These are phyloP conservation scores for Poeciliopsis turrubarensis DNA, from an alignment of 2,113 vertebrate species.

Conservation along the genomic window DNA sequence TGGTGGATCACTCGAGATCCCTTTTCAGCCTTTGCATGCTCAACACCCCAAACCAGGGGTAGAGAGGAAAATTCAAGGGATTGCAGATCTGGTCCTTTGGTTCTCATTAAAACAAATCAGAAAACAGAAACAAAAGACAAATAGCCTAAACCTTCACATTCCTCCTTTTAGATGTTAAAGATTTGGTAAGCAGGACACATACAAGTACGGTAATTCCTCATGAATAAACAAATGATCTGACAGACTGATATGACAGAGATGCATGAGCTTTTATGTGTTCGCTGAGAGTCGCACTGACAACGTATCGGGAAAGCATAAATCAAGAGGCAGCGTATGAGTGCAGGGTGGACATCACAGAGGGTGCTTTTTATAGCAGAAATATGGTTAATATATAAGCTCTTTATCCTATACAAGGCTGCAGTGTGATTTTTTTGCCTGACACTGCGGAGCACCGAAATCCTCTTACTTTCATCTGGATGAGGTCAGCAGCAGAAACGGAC, in stretches of 20 bases:
- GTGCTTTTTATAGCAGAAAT: conserved; percentile 44
- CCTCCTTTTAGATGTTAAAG: conserved; percentile 37
- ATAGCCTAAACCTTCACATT: background rate
- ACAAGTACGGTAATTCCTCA: conserved; percentile 26
- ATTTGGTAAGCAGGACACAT: conserved; percentile 31
- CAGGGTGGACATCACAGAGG: conserved; percentile 50
- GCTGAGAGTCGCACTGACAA: conserved; percentile 27
- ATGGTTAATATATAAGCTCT: conserved; percentile 75
- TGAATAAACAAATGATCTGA: conserved; percentile 54
- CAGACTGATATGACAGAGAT: conserved; percentile 45
- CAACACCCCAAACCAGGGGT: conserved; percentile 74
- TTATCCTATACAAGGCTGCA: conserved; percentile 68
- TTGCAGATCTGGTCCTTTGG: conserved; percentile 62
- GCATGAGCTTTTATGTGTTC: conserved; percentile 33
- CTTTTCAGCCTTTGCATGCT: conserved; percentile 68
- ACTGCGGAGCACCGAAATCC: conserved; percentile 71
- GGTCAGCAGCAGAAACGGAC: conserved; percentile 74
- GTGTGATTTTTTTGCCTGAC: conserved; percentile 68
- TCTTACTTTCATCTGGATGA: conserved; percentile 76
- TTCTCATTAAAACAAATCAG: conserved; percentile 69
- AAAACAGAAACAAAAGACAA: conserved; percentile 48
- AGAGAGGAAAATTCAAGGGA: conserved; percentile 66
- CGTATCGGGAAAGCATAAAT: conserved; percentile 48
- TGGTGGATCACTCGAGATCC: conserved; percentile 47
- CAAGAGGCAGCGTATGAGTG: conserved; percentile 48